Base-by-base conservation (phyloP, 2,797 vertebrate genomes). In the Enteromius mattozi region DNA sequence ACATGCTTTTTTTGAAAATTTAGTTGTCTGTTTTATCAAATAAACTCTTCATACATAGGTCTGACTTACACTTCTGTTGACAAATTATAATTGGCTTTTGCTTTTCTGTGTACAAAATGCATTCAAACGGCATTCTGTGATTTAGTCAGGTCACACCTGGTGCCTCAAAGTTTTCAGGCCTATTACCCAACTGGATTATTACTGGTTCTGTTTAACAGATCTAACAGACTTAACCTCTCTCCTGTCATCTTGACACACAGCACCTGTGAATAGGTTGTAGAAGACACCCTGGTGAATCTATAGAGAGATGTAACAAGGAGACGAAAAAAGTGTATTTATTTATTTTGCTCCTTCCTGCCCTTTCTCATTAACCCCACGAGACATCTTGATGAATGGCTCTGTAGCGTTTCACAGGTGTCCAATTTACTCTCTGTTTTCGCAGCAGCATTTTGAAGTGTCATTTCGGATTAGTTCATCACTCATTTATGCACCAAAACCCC, bases 321-420 rank as follows among this genome's bases (percentile, higher is more conserved):
- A 78, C 19, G 51, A 72, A 71, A 14, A 74, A 66, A 82, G 66
- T 21, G 21, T 74, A 45, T 83, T 86, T 83, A 49, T 68, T 82
- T 79, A 37, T 71, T 75, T 86, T 27, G 21, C 33, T 56, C 47
- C 56, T 63, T 61, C 66, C 74, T 82, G 40, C 85, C 78, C 77
- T 77, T 77, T 56, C 85, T 82, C 75, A 87, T 87, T 87, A 87
- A 87, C 86, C 79, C 63, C 17, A 42, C 4, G 17, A 65, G 78
- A 77, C 78, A 84, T 77, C 70, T 80, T 87, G 85, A 84, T 82
- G 75, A 83, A 51, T 17, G 76, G 59, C 72, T 27, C 21, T 14
- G 74, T 76, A 21, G 24, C 4, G 10, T 82, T 85, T 83, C 80
- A 79, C 87, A 88, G 87, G 82, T 85, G 85, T 84, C 87, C 54